Percentiles rank a stretch among this genome's conserved stretches.
These are phyloP conservation scores for Lytechinus variegatus DNA, from an alignment of 35 echinoderm and acorn worm genomes.

Conservation along the genomic window DNA sequence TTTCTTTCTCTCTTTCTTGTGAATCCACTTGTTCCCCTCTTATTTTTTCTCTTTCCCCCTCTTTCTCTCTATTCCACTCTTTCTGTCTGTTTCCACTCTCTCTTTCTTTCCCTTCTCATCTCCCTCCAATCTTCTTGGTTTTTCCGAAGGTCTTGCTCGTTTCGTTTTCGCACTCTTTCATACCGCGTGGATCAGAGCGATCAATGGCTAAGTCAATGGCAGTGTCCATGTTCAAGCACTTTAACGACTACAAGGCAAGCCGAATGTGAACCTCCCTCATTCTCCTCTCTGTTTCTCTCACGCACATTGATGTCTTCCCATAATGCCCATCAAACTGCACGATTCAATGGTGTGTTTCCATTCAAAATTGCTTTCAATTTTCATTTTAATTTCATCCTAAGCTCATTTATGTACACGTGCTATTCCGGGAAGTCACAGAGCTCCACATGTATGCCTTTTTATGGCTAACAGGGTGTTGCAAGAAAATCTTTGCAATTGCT, in stretches of 20 bases:
- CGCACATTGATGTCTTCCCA: conserved; percentile 36
- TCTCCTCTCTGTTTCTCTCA: background rate
- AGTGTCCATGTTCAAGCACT: conserved; percentile 53
- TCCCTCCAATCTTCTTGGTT: background rate
- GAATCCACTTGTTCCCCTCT: background rate
- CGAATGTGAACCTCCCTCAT: conserved; percentile 21
- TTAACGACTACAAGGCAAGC: conserved; percentile 55
- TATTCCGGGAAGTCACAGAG: background rate
- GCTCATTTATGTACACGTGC: background rate
- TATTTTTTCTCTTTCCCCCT: background rate
- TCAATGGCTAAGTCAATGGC: conserved; percentile 48
- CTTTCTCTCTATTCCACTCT: background rate
- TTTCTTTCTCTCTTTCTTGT: background rate
- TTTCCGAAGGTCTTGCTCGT: background rate
- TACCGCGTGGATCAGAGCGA: background rate
- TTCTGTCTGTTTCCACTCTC: background rate
- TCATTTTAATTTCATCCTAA: background rate
- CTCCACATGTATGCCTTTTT: too few species aligned
- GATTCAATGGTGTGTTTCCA: conserved; percentile 39
- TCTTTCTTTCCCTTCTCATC: background rate
- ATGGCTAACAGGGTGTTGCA: too few species aligned
- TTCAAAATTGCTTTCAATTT: background rate
- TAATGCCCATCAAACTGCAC: conserved; percentile 38
- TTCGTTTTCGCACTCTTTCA: background rate
- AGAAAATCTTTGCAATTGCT: too few species aligned